Percentiles rank a stretch among this genome's conserved stretches.
phyloP scores from a whole-genome alignment of 1,140 invertebrate species.

The Camponotus floridanus region DNA sequence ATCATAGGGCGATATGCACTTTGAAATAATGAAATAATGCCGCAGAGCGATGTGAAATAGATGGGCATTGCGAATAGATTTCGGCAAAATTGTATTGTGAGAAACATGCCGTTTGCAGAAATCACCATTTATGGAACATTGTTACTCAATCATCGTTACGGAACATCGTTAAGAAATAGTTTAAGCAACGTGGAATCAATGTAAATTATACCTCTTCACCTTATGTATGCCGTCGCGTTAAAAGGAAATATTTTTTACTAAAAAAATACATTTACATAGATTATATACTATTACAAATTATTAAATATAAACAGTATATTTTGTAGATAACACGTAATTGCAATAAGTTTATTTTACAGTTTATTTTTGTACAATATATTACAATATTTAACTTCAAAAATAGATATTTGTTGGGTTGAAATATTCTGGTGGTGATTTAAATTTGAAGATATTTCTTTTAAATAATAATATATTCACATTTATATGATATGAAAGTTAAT shows the following conservation, averaged over 20 bases:
- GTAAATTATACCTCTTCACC: slow-evolving; percentile 37
- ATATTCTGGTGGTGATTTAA: not conserved
- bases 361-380: not conserved
- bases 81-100: slow-evolving; percentile 48
- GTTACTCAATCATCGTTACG: slow-evolving; percentile 23
- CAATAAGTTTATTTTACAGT: not conserved
- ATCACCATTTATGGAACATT: slow-evolving; percentile 27
- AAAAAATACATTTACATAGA: not conserved
- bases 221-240: not conserved
- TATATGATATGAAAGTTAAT: not conserved
- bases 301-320: not conserved
- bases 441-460: not conserved
- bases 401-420: not conserved
- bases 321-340: not conserved
- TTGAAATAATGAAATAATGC: slow-evolving; percentile 52
- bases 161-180: slow-evolving; percentile 31
- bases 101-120: slow-evolving; percentile 50
- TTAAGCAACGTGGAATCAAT: slow-evolving; percentile 42
- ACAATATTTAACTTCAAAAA: not conserved
- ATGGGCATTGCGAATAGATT: slow-evolving; percentile 40
- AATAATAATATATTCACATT: not conserved
- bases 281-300: not conserved
- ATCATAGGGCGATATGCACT: slow-evolving; percentile 44
- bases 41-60: slow-evolving; percentile 40
- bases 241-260: not conserved